Base-by-base conservation (phyloP, 2,888 invertebrate genomes). In the Panzeria rudis region DNA sequence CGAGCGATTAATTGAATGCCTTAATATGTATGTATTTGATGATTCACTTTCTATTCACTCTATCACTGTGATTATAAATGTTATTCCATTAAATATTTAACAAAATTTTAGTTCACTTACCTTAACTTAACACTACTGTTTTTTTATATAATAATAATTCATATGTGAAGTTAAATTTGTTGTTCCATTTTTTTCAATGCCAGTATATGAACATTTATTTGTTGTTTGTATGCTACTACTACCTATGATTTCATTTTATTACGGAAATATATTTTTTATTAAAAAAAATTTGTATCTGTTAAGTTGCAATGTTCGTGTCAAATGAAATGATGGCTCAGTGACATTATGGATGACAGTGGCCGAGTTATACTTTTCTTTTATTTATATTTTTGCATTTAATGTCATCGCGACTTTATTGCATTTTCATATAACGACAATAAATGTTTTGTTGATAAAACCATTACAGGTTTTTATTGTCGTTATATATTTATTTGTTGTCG, bases 241-340 rank as follows among this genome's bases (percentile, higher is more conserved):
- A 25, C 6, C 13, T 11, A 8, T 61, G 7, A 41, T 35, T 35
- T 52, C 17, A n/a, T 6, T 17, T 50, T 20, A 29, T 25, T 13
- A 15, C n/a, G 13, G 56, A 32, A 8, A 17, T 47, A n/a, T 20
- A 13, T 41, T 41, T 25, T 5, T 17, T 69, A 8, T 66, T 23
- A 29, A 20, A 17, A 59, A 15, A 68, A 72, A 25, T 77, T 72
- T 83, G 59, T 71, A 52, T 75, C 50, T 82, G 73, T 75, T 69
- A 78, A 82, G 64, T 71, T 78, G 75, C 75, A 82, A 79, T 79
- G 78, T 85, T 82, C 82, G 85, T 82, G 85, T 81, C 82, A 85
- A 73, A 82, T 69, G 64, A 82, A 79, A 82, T 82, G 82, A 82
- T 82, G 85, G 75, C 78, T 71, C 64, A 52, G 78, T 82, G 78